These are phyloP conservation scores for Tryphoninae sp. DNA, from an alignment of 2,888 invertebrate species.

Conservation along the genomic window DNA sequence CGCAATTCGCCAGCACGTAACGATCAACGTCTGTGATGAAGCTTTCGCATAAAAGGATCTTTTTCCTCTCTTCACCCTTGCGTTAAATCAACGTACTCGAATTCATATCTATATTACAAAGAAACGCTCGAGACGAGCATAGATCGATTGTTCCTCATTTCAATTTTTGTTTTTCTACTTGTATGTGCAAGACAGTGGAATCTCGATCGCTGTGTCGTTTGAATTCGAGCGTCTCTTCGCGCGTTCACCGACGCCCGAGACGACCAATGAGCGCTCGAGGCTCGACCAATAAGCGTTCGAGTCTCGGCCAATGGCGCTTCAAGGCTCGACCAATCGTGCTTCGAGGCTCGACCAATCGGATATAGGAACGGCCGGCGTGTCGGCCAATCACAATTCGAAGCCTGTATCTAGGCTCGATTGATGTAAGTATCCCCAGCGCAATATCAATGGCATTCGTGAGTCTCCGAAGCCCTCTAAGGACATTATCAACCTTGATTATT, in stretches of 20 bases:
- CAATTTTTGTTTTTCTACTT: slow-evolving; percentile 22
- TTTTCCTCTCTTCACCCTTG: background rate
- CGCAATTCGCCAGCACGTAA: slow-evolving; percentile 18
- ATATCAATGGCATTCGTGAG: slow-evolving; percentile 11
- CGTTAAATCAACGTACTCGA: background rate
- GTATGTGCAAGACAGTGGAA: slow-evolving; percentile 12
- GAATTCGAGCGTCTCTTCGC: background rate
- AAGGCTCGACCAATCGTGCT: background rate
- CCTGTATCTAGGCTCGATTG: background rate
- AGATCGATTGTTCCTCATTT: slow-evolving; percentile 19
- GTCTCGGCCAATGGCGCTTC: background rate
- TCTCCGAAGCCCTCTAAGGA: background rate
- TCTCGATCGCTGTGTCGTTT: slow-evolving; percentile 20
- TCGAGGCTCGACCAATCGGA: background rate
- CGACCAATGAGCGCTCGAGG: slow-evolving; percentile 10
- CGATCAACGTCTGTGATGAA: slow-evolving; percentile 33
- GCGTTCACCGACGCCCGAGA: background rate
- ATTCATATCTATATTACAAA: slow-evolving; percentile 42
- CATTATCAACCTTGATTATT: background rate
- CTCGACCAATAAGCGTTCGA: background rate
- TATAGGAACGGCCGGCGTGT: slow-evolving; percentile 28
- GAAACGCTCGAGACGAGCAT: slow-evolving; percentile 28
- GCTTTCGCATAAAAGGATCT: slow-evolving; percentile 1
- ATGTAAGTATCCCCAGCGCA: slow-evolving; percentile 9
- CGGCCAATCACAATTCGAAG: slow-evolving; percentile 26